Percentiles rank a stretch among this genome's conserved stretches.
Evolutionary conservation across 2,888 invertebrate genomes (phyloP).

Genomic region (Metalampra italica): DNA sequence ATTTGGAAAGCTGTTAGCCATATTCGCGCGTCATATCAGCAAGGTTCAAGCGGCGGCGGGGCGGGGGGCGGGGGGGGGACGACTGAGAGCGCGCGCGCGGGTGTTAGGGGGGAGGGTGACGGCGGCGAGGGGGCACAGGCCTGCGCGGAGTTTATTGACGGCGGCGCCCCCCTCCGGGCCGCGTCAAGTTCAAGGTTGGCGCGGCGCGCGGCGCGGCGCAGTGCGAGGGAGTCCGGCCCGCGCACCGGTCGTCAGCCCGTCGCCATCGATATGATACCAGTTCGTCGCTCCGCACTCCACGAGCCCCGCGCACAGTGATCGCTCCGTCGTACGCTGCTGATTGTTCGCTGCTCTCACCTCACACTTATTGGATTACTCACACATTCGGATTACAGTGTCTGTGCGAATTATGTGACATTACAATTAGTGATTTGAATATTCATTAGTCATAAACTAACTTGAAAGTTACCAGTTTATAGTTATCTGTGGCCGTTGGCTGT

Average conservation of each 20-base stretch:
- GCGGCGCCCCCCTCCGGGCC: constrained; percentile 67
- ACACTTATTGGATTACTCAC: constrained; percentile 53
- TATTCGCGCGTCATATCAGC: constrained; percentile 41
- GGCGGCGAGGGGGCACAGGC: constrained; percentile 59
- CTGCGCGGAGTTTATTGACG: constrained; percentile 67
- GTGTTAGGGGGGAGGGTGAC: constrained; percentile 43
- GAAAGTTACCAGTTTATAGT: constrained; percentile 64
- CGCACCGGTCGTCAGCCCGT: constrained; percentile 77
- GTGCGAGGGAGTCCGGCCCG: constrained; percentile 79
- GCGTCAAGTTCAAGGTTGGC: constrained; percentile 80
- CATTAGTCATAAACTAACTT: constrained; percentile 45
- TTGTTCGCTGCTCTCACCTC: constrained; percentile 35
- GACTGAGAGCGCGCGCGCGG: no score
- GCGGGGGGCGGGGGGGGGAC: constrained; percentile 12
- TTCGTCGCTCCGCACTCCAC: constrained; percentile 57
- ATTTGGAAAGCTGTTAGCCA: constrained; percentile 19
- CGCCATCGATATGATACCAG: constrained; percentile 65
- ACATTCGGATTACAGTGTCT: constrained; percentile 71
- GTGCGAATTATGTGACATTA: constrained; percentile 59
- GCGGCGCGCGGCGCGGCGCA: constrained; percentile 78
- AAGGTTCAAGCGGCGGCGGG: constrained; percentile 33
- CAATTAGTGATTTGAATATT: constrained; percentile 38
- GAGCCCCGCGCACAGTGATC: constrained; percentile 45
- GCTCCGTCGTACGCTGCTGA: constrained; percentile 44
- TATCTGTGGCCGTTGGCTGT: constrained; percentile 73